A percentile compares a stretch with the other conserved stretches of the same genome.
phyloP scores from a whole-genome alignment of 2,888 invertebrate species.

The Coenonympha glycerion region DNA sequence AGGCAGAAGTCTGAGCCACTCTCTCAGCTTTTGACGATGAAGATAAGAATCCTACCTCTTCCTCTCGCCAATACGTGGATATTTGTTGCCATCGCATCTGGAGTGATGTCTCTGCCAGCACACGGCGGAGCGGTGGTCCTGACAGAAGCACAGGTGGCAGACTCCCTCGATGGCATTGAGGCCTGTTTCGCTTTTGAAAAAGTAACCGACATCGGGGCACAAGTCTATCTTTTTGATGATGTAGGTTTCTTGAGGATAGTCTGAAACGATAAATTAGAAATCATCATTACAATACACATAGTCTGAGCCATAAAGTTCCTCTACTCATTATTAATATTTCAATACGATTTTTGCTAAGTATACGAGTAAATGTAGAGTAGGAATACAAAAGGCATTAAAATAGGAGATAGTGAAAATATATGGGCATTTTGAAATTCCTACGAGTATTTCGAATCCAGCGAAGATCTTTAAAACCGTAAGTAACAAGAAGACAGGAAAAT shows the following conservation, averaged over 20 bases:
- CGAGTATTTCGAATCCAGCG: too few relatives aligned
- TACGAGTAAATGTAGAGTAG: too few relatives aligned
- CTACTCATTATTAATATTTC: too few relatives aligned
- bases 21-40: too few relatives aligned
- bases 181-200: slow-evolving; percentile 36
- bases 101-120: slow-evolving; percentile 48
- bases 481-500: neutral
- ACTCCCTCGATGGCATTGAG: slow-evolving; percentile 34
- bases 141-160: slow-evolving; percentile 59
- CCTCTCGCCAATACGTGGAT: slow-evolving; percentile 36
- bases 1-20: too few relatives aligned
- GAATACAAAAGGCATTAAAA: neutral
- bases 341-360: too few relatives aligned
- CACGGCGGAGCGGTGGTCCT: slow-evolving; percentile 37
- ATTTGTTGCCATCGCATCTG: slow-evolving; percentile 41
- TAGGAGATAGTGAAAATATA: neutral
- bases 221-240: slow-evolving; percentile 32
- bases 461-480: neutral
- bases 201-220: slow-evolving; percentile 52
- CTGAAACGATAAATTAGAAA: slow-evolving; percentile 31
- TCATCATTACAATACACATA: too few relatives aligned
- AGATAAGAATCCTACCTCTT: too few relatives aligned
- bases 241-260: slow-evolving; percentile 34
- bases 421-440: neutral
- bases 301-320: too few relatives aligned